These are phyloP conservation scores for Petrosia ficiformis DNA, from an alignment of 37 sponge, comb jelly and placozoan genomes.

Conservation along the genomic window DNA sequence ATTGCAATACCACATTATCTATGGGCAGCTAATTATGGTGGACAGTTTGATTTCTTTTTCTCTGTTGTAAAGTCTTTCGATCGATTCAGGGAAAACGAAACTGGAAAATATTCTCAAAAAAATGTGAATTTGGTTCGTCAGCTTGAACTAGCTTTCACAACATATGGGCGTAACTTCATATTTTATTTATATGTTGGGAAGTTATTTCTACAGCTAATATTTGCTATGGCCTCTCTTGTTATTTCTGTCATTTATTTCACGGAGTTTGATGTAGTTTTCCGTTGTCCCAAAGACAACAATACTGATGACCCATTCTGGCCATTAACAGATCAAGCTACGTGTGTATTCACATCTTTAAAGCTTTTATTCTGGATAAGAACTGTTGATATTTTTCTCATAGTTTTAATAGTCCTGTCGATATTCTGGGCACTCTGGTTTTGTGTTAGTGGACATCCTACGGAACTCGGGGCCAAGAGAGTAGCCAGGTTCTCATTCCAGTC, in stretches of 20 bases:
- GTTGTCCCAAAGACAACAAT: conserved; percentile 36
- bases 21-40: conserved; percentile 51
- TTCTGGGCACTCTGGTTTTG: conserved; percentile 53
- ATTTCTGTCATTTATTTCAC: conserved; percentile 27
- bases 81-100: conserved; percentile 36
- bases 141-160: conserved; percentile 34
- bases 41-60: conserved; percentile 55
- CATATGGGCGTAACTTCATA: conserved; percentile 35
- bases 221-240: conserved; percentile 17
- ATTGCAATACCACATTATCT: conserved; percentile 53
- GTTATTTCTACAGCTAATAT: conserved; percentile 16
- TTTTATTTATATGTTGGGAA: conserved; percentile 33
- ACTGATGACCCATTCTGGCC: conserved; percentile 25
- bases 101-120: conserved; percentile 30
- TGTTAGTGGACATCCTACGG: conserved; percentile 24
- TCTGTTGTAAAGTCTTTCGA: conserved; percentile 30
- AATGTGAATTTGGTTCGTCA: conserved; percentile 34
- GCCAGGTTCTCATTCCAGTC: conserved; percentile 48
- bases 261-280: conserved; percentile 36
- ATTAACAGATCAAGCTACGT: background rate
- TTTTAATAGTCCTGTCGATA: conserved; percentile 23
- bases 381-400: conserved; percentile 42
- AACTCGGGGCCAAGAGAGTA: conserved; percentile 28
- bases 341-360: conserved; percentile 33
- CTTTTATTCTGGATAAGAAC: conserved; percentile 45